Evolutionary conservation across 1,140 invertebrate species (phyloP).

Genomic region (Euura lappo): DNA sequence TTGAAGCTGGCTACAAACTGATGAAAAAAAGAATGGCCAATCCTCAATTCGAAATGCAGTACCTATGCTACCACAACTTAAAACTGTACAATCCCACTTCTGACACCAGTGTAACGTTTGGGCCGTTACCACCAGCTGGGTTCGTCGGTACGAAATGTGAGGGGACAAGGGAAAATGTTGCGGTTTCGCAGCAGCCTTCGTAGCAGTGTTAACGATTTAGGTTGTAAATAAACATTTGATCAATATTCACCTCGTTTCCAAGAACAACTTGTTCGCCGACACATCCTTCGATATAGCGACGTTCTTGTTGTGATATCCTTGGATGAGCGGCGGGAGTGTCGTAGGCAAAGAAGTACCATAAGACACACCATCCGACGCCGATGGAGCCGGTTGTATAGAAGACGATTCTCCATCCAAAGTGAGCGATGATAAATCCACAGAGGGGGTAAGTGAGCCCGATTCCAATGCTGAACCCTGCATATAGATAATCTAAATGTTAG

Average conservation of each 20-base stretch:
- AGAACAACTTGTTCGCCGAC: conserved; percentile 60
- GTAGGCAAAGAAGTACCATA: conserved; percentile 79
- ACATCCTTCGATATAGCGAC: conserved; percentile 72
- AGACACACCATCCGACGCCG: conserved; percentile 69
- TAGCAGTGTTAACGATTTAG: no score
- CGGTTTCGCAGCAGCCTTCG: no score
- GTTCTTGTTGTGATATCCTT: conserved; percentile 72
- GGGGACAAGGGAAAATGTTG: no score
- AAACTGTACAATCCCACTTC: not conserved
- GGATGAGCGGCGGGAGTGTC: conserved; percentile 78
- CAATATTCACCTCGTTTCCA: conserved; percentile 50
- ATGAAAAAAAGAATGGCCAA: conserved; percentile 8
- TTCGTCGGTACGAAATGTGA: not conserved
- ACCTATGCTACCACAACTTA: not conserved
- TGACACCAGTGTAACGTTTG: not conserved
- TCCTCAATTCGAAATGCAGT: not conserved
- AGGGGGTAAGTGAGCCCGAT: conserved; percentile 75
- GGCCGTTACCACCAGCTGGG: not conserved
- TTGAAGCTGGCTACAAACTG: not conserved
- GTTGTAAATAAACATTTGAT: no score
- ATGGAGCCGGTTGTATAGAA: conserved; percentile 77
- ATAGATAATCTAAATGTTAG: conserved; percentile 59
- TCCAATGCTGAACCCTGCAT: conserved; percentile 74
- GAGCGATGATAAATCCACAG: conserved; percentile 72
- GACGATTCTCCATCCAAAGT: conserved; percentile 70